Conservation (phyloP, 2,888 invertebrate species). For the Drosophila subsilvestris region DNA sequence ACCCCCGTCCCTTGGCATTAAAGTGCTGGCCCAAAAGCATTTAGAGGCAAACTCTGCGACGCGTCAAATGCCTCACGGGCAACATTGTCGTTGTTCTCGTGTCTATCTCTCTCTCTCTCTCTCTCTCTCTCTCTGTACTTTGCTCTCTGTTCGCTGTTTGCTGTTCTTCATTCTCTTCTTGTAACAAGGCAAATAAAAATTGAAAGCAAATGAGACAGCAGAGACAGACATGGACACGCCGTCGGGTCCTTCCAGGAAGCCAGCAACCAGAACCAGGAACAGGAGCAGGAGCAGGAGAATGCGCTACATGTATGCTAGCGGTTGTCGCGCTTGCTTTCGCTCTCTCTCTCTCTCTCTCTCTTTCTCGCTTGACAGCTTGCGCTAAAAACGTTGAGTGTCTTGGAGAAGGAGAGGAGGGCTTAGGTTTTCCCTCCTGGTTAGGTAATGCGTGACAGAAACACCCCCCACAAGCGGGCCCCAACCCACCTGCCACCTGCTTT, state of each 20-base stretch:
- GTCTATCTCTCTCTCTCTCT: background rate
- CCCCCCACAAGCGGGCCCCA: slow-evolving; percentile 25
- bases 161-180: slow-evolving; percentile 43
- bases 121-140: background rate
- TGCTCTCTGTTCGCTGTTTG: slow-evolving; percentile 3
- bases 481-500: slow-evolving; percentile 7
- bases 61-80: slow-evolving; percentile 77
- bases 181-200: slow-evolving; percentile 79
- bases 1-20: slow-evolving; percentile 9
- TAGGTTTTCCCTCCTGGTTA: slow-evolving; percentile 39
- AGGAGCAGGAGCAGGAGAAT: background rate
- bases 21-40: slow-evolving; percentile 54
- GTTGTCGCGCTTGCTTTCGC: slow-evolving; percentile 1
- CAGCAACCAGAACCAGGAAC: slow-evolving; percentile 23
- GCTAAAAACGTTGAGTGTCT: slow-evolving; percentile 72
- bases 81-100: slow-evolving; percentile 61
- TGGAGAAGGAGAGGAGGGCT: background rate
- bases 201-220: slow-evolving; percentile 77
- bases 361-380: slow-evolving; percentile 66
- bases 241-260: slow-evolving; percentile 48
- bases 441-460: slow-evolving; percentile 75
- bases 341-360: slow-evolving; percentile 16
- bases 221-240: slow-evolving; percentile 60
- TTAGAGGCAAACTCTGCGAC: slow-evolving; percentile 60
- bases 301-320: slow-evolving; percentile 1